These are phyloP conservation scores for Heliothis virescens DNA, from an alignment of 1,140 invertebrate genomes.

Conservation along the genomic window DNA sequence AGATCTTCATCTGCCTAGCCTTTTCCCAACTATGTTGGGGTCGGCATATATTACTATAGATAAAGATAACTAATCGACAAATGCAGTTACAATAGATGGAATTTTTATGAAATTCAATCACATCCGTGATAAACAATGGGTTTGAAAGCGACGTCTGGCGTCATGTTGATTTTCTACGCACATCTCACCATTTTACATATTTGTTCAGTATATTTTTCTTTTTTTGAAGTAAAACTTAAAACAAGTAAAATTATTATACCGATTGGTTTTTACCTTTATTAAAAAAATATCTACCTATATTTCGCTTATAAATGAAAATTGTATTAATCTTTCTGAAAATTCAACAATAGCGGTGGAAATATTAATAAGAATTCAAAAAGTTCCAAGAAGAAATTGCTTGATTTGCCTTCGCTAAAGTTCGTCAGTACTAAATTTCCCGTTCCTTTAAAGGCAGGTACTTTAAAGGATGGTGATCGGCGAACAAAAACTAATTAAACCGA, in stretches of 20 bases:
- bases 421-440: slow-evolving; percentile 43
- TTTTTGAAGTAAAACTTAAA: slow-evolving; percentile 16
- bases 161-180: slow-evolving; percentile 43
- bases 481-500: slow-evolving; percentile 76
- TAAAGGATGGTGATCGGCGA: slow-evolving; percentile 66
- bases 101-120: no score
- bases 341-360: not conserved
- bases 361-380: slow-evolving; percentile 5
- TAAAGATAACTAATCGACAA: no score
- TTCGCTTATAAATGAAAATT: no score
- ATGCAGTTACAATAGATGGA: no score
- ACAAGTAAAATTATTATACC: no score
- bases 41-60: no score
- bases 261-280: no score
- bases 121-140: slow-evolving; percentile 34
- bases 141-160: slow-evolving; percentile 9
- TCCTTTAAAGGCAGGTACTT: slow-evolving; percentile 54
- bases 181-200: slow-evolving; percentile 34
- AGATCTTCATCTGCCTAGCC: no score
- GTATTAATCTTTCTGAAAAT: not conserved
- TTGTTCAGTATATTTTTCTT: slow-evolving; percentile 14
- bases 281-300: no score
- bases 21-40: no score
- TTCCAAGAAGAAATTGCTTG: slow-evolving; percentile 26
- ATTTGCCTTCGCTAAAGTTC: slow-evolving; percentile 25